Conservation (phyloP, 2,888 invertebrate species). For the Palloptera scutellata region DNA sequence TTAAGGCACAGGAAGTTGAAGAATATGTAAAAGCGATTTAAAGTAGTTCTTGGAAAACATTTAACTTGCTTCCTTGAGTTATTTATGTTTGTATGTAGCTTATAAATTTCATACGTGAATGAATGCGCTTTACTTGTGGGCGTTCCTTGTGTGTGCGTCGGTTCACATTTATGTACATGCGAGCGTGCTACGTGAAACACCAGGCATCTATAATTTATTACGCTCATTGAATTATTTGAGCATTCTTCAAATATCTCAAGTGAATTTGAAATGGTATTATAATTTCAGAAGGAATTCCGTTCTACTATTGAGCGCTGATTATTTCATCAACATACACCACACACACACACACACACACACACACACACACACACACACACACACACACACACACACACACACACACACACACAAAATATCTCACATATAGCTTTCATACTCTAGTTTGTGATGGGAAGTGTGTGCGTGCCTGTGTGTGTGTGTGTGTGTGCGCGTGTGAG, state of each 20-base stretch:
- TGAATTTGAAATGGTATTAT: background rate
- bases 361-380: background rate
- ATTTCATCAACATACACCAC: too few species aligned
- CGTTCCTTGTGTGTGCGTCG: too few species aligned
- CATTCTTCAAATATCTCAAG: background rate
- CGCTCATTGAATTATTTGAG: background rate
- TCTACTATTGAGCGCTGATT: background rate
- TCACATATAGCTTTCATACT: too few species aligned
- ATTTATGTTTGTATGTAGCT: background rate
- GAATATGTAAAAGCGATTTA: too few species aligned
- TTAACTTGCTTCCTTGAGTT: constrained; percentile 13
- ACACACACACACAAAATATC: background rate
- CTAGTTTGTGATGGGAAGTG: too few species aligned
- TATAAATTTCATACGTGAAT: background rate
- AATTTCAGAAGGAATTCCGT: background rate
- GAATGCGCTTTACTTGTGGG: background rate
- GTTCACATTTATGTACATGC: too few species aligned
- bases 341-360: background rate
- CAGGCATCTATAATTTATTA: too few species aligned
- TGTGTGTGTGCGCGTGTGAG: background rate
- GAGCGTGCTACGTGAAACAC: background rate
- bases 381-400: background rate
- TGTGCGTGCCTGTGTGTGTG: background rate
- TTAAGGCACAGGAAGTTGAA: too few species aligned
- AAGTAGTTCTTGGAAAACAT: too few species aligned